phyloP scores from a whole-genome alignment of 2,888 invertebrate species.

The Nowickia ferox region DNA sequence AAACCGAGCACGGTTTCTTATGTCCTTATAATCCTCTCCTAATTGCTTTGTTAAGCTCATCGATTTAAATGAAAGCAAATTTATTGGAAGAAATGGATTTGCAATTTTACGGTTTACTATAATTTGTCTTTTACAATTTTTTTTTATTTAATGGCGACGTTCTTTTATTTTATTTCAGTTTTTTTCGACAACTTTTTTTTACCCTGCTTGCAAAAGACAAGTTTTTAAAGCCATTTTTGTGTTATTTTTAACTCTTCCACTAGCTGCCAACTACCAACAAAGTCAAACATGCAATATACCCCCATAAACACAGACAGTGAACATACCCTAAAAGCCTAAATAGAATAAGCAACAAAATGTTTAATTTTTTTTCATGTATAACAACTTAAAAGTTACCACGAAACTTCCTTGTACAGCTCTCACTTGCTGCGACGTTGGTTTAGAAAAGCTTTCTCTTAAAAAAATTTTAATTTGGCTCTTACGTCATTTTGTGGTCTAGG shows the following conservation, averaged over 20 bases:
- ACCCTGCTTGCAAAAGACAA: conserved; percentile 34
- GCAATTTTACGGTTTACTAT: not conserved
- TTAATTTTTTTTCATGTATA: no score
- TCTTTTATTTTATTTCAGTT: not conserved
- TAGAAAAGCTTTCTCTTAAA: no score
- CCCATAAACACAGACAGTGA: not conserved
- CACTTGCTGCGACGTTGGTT: no score
- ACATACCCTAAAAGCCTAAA: no score
- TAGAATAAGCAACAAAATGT: no score
- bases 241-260: conserved; percentile 24
- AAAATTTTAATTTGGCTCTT: no score
- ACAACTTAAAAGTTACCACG: no score
- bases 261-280: conserved; percentile 18
- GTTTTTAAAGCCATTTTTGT: conserved; percentile 45
- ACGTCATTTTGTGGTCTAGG: no score
- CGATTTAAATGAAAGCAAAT: not conserved
- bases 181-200: conserved; percentile 22
- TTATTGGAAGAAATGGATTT: not conserved
- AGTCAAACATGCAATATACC: conserved; percentile 14
- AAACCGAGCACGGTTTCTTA: not conserved
- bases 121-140: not conserved
- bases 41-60: conserved; percentile 26
- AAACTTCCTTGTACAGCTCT: no score
- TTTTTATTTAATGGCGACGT: not conserved
- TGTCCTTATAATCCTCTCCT: not conserved